These are phyloP conservation scores for Saguinus oedipus DNA, from an alignment of 2,797 vertebrate genomes.

Conservation along the genomic window DNA sequence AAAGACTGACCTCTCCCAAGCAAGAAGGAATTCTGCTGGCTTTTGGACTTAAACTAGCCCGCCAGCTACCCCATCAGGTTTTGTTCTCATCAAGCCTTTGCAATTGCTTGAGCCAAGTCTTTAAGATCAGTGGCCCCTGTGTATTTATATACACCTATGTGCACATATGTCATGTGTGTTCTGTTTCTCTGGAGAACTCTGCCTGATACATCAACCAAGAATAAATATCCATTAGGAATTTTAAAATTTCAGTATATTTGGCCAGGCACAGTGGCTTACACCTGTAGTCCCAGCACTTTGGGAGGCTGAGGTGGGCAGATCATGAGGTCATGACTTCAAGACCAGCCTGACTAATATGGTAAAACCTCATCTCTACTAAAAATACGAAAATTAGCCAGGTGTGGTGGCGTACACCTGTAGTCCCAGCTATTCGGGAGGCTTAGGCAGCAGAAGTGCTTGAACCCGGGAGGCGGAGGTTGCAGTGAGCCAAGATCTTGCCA, in stretches of 20 bases:
- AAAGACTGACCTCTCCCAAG: background rate
- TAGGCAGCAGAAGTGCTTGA: too few relatives aligned
- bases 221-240: background rate
- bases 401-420: too few relatives aligned
- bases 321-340: too few relatives aligned
- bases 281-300: too few relatives aligned
- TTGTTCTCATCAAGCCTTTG: background rate
- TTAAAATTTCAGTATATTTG: background rate
- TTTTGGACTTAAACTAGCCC: background rate
- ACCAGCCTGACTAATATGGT: too few relatives aligned
- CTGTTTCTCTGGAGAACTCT: background rate
- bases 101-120: accelerated
- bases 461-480: too few relatives aligned
- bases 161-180: accelerated
- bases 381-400: too few relatives aligned
- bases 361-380: too few relatives aligned
- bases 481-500: too few relatives aligned
- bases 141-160: accelerated
- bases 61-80: accelerated
- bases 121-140: background rate
- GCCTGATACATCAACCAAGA: background rate
- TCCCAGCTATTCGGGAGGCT: too few relatives aligned
- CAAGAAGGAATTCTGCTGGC: background rate
- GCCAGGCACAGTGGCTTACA: too few relatives aligned
- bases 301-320: too few relatives aligned